Base-by-base conservation (phyloP, 2,113 vertebrate species). In the Penelope pileata region DNA sequence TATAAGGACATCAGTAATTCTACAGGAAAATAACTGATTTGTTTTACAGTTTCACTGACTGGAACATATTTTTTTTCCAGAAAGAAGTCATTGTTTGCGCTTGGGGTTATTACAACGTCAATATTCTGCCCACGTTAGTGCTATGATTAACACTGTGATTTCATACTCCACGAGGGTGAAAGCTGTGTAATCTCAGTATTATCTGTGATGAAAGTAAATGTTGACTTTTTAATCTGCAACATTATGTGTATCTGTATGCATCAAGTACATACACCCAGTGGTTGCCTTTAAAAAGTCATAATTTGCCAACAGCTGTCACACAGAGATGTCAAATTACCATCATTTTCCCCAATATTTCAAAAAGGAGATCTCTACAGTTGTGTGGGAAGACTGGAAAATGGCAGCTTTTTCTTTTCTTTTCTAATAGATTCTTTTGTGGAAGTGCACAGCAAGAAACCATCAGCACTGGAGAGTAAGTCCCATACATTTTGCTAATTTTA, bases 261-360 rank as follows among this genome's bases (percentile, higher is more conserved):
- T 56, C 64, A 80, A 94, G 67, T 62, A 77, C 82, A 90, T 30
- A 92, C 19, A 94, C 82, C 60, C 85, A 78, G 88, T 34, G 64
- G 76, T 45, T 83, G 85, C 83, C 86, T 88, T 64, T 90, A 81
- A 94, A 90, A 96, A 84, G 76, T 78, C 27, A 3, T 94, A 86
- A 93, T 96, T 96, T 86, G 76, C 79, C 82, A 81, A 88, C 83
- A 96, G 85, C 76, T 95, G 91, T 47, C 91, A 93, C 60, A 74
- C 79, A 93, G 93, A 92, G 95, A 95, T 90, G 93, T 75, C 76
- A 86, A 96, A 96, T 93, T 91, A 93, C 76, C 79, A 86, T 68
- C 43, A 91, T 94, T 95, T 86, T 32, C 47, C 63, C 64, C 89
- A 91, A 83, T 67, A 88, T 58, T 91, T 89, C 45, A 80, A 81